Evolutionary conservation across 2,888 invertebrate genomes (phyloP).

Genomic region (Drosophila leonis): DNA sequence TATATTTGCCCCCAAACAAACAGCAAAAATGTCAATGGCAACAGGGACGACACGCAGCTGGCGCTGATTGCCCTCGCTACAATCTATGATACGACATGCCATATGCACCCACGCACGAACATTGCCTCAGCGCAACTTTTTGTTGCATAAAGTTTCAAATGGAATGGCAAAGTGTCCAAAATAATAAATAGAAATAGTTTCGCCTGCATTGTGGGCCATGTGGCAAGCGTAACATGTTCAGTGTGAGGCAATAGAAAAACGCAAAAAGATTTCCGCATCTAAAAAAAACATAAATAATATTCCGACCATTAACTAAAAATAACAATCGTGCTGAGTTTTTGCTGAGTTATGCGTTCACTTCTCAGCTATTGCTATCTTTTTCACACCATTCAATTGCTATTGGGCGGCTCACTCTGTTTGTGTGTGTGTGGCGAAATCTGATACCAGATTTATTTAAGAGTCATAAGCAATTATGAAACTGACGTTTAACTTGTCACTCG

Average conservation of each 20-base stretch:
- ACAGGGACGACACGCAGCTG: conserved; percentile 51
- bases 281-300: conserved; percentile 44
- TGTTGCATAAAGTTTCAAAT: conserved; percentile 23
- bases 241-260: conserved; percentile 22
- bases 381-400: conserved; percentile 59
- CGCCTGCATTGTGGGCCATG: conserved; percentile 39
- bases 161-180: conserved; percentile 28
- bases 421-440: conserved; percentile 65
- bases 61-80: conserved; percentile 19
- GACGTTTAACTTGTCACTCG: conserved; percentile 76
- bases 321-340: conserved; percentile 54
- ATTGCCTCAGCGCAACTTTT: conserved; percentile 8
- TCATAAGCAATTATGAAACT: conserved; percentile 74
- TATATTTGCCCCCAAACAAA: conserved; percentile 15
- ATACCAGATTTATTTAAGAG: conserved; percentile 72
- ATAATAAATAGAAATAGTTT: conserved; percentile 29
- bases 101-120: conserved; percentile 40
- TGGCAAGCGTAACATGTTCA: conserved; percentile 43
- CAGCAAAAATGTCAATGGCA: conserved; percentile 51
- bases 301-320: conserved; percentile 61
- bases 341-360: conserved; percentile 55
- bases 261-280: conserved; percentile 43
- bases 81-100: not conserved
- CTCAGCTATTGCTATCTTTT: conserved; percentile 44
- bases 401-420: conserved; percentile 17